Percentiles rank a stretch among this genome's conserved stretches.
These are phyloP conservation scores for Geotrupes spiniger DNA, from an alignment of 2,888 invertebrate species.

Conservation along the genomic window DNA sequence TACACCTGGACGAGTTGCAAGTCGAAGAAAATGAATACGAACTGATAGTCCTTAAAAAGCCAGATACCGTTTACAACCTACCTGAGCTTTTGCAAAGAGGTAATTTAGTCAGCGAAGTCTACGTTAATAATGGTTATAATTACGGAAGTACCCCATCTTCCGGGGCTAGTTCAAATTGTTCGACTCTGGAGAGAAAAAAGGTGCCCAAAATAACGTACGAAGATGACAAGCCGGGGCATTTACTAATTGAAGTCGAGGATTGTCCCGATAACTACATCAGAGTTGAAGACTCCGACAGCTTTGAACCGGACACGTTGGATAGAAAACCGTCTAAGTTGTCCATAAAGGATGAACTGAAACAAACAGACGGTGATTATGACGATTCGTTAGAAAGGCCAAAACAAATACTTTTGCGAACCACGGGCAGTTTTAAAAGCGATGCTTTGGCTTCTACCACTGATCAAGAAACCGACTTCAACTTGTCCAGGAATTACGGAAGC, in stretches of 20 bases:
- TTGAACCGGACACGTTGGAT: slow-evolving; percentile 84
- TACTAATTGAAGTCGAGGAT: slow-evolving; percentile 82
- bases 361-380: slow-evolving; percentile 41
- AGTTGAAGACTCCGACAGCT: slow-evolving; percentile 77
- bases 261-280: slow-evolving; percentile 73
- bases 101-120: slow-evolving; percentile 71
- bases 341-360: slow-evolving; percentile 19
- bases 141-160: slow-evolving; percentile 59
- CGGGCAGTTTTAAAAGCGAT: slow-evolving; percentile 67
- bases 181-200: slow-evolving; percentile 50
- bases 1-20: slow-evolving; percentile 32
- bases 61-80: slow-evolving; percentile 31
- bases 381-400: slow-evolving; percentile 57
- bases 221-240: slow-evolving; percentile 69
- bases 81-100: slow-evolving; percentile 51
- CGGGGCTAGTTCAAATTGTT: slow-evolving; percentile 56
- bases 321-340: slow-evolving; percentile 66
- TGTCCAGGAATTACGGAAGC: slow-evolving; percentile 61
- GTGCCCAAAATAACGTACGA: slow-evolving; percentile 53
- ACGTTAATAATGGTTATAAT: slow-evolving; percentile 73
- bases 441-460: slow-evolving; percentile 27
- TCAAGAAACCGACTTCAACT: slow-evolving; percentile 39
- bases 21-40: slow-evolving; percentile 52
- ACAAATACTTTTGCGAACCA: slow-evolving; percentile 65
- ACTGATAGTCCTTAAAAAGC: slow-evolving; percentile 46